Base-by-base conservation (phyloP, 2,797 vertebrate genomes). In the Rachycentron canadum region DNA sequence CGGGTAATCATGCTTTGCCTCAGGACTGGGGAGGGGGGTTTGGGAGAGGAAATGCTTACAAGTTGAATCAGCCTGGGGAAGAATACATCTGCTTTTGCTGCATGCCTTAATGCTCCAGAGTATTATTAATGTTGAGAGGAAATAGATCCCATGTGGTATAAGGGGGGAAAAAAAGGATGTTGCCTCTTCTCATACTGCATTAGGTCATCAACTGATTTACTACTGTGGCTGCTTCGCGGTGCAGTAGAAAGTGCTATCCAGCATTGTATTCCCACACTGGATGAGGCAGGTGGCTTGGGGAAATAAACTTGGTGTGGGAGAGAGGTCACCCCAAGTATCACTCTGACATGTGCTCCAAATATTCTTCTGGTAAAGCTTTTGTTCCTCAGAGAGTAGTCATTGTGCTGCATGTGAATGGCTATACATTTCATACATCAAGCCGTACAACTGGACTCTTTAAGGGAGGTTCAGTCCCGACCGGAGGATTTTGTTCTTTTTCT, bases 1-100 rank as follows among this genome's bases (percentile, higher is more conserved):
- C 59, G 91, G 91, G 92, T 92, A 94, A 94, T 94, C 91, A 91
- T 90, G 92, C 91, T 92, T 93, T 79, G 92, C 92, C 91, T 85
- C 76, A 88, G 89, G 90, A 89, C 89, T 78, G 76, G 63, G 66
- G 70, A 61, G 63, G 81, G 76, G 82, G 77, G 75, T 56, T 83
- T 23, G 75, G 55, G 73, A 90, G 77, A 90, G 89, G 88, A 92
- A 92, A 91, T 83, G 88, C 90, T 91, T 87, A 89, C 87, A 91
- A 91, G 92, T 91, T 86, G 90, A 94, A 92, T 91, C 90, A 91
- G 90, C 89, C 89, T 73, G 85, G 43, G 91, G 91, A 92, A 89
- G 91, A 92, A 93, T 93, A 91, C 90, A 93, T 92, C 92, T 94
- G 92, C 88, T 90, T 88, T 91, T 88, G 89, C 90, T 90, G 85